Conservation (phyloP, 2,888 invertebrate genomes). For the Patella depressa region DNA sequence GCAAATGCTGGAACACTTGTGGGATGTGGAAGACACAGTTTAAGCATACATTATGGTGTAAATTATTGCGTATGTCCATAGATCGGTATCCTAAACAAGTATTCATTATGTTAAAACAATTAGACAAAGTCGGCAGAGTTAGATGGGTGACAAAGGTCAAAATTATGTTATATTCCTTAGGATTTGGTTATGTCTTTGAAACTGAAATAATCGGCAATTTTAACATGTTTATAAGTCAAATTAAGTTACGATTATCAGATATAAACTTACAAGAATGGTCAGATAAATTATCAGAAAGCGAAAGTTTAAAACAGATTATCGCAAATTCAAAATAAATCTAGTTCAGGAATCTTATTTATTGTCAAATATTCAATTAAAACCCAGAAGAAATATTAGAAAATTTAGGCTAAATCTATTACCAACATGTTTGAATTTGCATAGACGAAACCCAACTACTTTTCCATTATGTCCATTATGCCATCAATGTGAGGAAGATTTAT, state of each 20-base stretch:
- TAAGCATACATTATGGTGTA: neutral
- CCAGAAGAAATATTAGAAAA: neutral
- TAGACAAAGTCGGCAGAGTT: neutral
- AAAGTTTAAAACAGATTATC: constrained; percentile 1
- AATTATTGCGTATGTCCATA: neutral
- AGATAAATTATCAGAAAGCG: neutral
- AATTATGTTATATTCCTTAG: neutral
- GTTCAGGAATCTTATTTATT: neutral
- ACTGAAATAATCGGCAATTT: neutral
- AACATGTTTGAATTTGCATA: neutral
- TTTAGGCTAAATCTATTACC: neutral
- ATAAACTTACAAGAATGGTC: constrained; percentile 7
- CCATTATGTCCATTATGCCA: neutral
- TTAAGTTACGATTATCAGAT: neutral
- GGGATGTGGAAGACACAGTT: too few relatives aligned
- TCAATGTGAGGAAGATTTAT: neutral
- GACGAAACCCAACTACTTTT: neutral
- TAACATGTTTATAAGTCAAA: neutral
- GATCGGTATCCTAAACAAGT: neutral
- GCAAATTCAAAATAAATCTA: neutral
- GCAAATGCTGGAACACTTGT: too few relatives aligned
- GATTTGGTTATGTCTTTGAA: neutral
- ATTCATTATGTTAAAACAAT: neutral
- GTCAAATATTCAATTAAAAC: neutral
- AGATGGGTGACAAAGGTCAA: neutral